phyloP scores from a whole-genome alignment of 1,140 invertebrate species.

The Eulimnadia texana region DNA sequence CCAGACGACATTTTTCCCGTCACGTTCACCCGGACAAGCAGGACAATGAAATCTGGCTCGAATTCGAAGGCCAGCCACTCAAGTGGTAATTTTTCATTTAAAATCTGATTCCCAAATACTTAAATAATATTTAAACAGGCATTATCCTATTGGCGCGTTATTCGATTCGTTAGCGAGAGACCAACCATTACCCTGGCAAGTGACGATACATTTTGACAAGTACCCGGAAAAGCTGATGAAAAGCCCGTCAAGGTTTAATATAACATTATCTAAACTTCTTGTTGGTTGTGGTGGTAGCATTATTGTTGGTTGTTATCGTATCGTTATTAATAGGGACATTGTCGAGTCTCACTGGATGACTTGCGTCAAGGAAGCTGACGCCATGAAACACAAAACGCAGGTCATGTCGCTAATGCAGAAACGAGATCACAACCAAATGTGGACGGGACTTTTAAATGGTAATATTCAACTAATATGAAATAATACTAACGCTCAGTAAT shows the following conservation, averaged over 20 bases:
- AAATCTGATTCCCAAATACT: slow-evolving; percentile 7
- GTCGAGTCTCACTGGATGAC: slow-evolving; percentile 90
- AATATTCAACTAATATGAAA: slow-evolving; percentile 23
- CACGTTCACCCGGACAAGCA: slow-evolving; percentile 65
- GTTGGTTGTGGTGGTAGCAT: background rate
- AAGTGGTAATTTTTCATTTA: slow-evolving; percentile 49
- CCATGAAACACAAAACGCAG: slow-evolving; percentile 82
- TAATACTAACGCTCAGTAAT: slow-evolving; percentile 8
- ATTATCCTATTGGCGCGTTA: slow-evolving; percentile 89
- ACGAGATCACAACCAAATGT: slow-evolving; percentile 93
- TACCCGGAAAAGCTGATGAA: slow-evolving; percentile 69
- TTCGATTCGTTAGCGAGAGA: slow-evolving; percentile 62
- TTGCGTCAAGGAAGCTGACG: slow-evolving; percentile 93
- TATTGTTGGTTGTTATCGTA: slow-evolving; percentile 17
- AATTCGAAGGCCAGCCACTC: slow-evolving; percentile 78
- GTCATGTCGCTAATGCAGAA: slow-evolving; percentile 91
- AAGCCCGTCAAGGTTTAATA: slow-evolving; percentile 52
- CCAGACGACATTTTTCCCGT: slow-evolving; percentile 75
- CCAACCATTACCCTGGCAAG: slow-evolving; percentile 72
- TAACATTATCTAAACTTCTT: slow-evolving; percentile 19
- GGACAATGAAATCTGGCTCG: slow-evolving; percentile 86
- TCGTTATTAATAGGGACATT: slow-evolving; percentile 49
- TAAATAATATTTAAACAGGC: slow-evolving; percentile 36
- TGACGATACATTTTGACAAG: slow-evolving; percentile 89
- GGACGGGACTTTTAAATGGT: slow-evolving; percentile 87